Conservation (phyloP, 2,888 invertebrate genomes). For the Dione juno region DNA sequence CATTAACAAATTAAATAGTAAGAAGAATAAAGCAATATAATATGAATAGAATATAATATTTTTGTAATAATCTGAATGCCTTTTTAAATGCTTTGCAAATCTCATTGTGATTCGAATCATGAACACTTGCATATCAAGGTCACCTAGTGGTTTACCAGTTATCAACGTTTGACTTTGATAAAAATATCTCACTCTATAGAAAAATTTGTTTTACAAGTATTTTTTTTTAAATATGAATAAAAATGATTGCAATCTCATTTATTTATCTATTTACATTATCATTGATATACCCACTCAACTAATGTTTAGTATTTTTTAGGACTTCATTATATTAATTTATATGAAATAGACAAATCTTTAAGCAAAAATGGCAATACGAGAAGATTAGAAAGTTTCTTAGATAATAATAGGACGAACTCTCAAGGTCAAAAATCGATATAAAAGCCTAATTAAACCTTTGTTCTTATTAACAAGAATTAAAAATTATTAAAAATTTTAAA, state of each 20-base stretch:
- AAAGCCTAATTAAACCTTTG: no score
- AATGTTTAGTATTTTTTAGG: no score
- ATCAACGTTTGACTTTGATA: conserved; percentile 30
- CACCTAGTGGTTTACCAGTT: conserved; percentile 40
- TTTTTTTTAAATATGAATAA: not conserved
- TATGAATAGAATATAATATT: not conserved
- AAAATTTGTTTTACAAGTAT: not conserved
- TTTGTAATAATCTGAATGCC: not conserved
- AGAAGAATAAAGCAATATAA: not conserved
- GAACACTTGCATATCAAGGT: conserved; percentile 41
- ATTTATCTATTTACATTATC: no score
- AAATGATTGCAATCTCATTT: not conserved
- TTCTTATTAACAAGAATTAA: not conserved
- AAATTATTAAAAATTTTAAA: no score
- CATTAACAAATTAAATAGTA: not conserved
- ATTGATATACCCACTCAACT: no score
- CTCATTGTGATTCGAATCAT: conserved; percentile 37
- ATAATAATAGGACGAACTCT: not conserved
- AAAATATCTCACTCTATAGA: conserved; percentile 9
- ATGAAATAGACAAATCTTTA: not conserved
- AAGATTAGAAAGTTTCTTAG: not conserved
- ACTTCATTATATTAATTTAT: not conserved
- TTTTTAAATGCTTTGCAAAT: conserved; percentile 16
- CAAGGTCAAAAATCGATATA: conserved; percentile 1
- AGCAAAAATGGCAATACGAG: not conserved